Conservation (phyloP, 2,113 vertebrate genomes). For the Camelus bactrianus region DNA sequence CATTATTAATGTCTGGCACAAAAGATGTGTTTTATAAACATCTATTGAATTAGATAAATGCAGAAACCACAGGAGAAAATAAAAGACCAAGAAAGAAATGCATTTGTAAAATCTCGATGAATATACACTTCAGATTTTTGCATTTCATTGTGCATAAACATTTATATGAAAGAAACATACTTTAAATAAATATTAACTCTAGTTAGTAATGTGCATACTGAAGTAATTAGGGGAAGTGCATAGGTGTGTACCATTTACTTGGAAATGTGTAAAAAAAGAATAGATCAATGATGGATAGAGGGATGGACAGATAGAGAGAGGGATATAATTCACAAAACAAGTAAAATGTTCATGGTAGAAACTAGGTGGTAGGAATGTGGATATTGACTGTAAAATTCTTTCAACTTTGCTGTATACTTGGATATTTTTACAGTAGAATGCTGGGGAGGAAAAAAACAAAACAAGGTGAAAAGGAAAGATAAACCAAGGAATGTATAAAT, state of each 20-base stretch:
- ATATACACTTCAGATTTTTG: background rate
- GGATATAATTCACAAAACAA: background rate
- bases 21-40: constrained; percentile 20
- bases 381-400: background rate
- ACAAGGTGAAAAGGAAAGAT: background rate
- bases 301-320: background rate
- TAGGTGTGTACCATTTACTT: background rate
- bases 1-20: constrained; percentile 8
- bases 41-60: constrained; percentile 20
- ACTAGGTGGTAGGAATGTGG: background rate
- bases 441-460: background rate
- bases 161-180: background rate
- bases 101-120: constrained; percentile 18
- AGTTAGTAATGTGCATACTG: background rate
- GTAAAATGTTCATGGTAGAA: constrained; percentile 24
- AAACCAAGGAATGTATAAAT: background rate
- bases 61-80: background rate
- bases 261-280: background rate
- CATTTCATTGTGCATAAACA: background rate
- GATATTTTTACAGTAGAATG: background rate
- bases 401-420: background rate
- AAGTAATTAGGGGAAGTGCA: background rate
- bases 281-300: background rate
- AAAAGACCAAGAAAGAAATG: background rate
- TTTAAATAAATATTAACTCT: constrained; percentile 3